Percentiles rank a stretch among this genome's conserved stretches.
phyloP scores from a whole-genome alignment of 2,888 invertebrate species.

The Polydrusus tereticollis region DNA sequence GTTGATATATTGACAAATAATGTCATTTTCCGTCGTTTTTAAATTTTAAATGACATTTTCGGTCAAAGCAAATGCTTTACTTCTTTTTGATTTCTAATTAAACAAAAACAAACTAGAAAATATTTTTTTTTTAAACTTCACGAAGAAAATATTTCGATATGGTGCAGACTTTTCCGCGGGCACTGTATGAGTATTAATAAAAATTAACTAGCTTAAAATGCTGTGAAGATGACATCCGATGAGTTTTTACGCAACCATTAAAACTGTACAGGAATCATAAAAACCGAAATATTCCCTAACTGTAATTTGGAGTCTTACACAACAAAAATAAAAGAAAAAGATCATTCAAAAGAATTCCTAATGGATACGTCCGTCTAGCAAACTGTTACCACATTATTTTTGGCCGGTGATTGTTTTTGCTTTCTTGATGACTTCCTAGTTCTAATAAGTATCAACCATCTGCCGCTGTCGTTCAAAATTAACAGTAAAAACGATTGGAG shows the following conservation, averaged over 20 bases:
- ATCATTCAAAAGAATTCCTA: neutral
- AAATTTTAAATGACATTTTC: no score
- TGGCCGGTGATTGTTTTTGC: slow-evolving; percentile 33
- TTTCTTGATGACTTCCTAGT: slow-evolving; percentile 41
- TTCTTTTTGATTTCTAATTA: no score
- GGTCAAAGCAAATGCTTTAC: no score
- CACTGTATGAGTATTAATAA: neutral
- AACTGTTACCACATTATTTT: slow-evolving; percentile 25
- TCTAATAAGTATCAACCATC: slow-evolving; percentile 41
- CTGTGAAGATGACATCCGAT: no score
- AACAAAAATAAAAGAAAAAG: slow-evolving; percentile 3
- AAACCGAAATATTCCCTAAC: neutral
- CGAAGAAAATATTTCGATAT: no score
- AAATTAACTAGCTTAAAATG: no score
- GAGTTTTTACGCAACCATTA: neutral
- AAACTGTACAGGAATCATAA: slow-evolving; percentile 1
- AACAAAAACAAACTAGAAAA: no score
- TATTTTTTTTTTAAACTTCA: no score
- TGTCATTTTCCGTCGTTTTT: no score
- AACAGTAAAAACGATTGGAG: slow-evolving; percentile 31
- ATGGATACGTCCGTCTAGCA: slow-evolving; percentile 15
- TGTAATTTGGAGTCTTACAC: neutral
- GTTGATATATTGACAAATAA: no score
- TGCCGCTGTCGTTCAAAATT: slow-evolving; percentile 37
- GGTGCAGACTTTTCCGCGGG: no score